A percentile compares a stretch with the other conserved stretches of the same genome.
Evolutionary conservation across 2,113 vertebrate genomes (phyloP).

Genomic region (Lasiurus cinereus): DNA sequence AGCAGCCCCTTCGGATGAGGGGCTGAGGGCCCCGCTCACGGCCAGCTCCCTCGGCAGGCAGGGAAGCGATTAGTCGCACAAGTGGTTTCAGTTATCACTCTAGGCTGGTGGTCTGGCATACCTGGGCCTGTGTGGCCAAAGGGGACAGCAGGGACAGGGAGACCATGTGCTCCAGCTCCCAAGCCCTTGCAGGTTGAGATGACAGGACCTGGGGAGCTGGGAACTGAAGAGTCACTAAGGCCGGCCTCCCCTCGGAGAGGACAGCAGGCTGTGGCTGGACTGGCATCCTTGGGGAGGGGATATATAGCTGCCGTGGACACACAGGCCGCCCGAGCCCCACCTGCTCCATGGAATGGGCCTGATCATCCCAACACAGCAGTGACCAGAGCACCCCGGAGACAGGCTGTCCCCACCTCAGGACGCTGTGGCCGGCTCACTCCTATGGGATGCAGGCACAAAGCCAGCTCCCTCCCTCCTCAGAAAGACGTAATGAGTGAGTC

Average conservation of each 20-base stretch:
- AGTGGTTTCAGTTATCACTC: not conserved
- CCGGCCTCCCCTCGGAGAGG: not conserved
- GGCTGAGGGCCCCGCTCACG: not conserved
- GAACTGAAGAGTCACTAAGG: not conserved
- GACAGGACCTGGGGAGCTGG: not conserved
- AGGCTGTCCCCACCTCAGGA: not conserved
- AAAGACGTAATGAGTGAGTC: not conserved
- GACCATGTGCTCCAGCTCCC: not conserved
- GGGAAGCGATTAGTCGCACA: not conserved
- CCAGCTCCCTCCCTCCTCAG: not conserved
- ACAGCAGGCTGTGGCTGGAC: not conserved
- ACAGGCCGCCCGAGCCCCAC: not conserved
- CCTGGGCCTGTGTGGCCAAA: not conserved
- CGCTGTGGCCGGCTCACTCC: not conserved
- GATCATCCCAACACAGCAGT: not conserved
- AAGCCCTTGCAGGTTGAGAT: not conserved
- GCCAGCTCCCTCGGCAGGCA: not conserved
- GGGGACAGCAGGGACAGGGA: not conserved
- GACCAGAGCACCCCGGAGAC: not conserved
- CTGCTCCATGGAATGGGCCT: not conserved
- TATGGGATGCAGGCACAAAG: not conserved
- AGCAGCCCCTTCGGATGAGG: not conserved
- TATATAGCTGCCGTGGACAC: rapidly evolving
- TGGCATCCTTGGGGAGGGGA: not conserved
- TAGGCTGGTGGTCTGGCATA: not conserved